Percentiles rank a stretch among this genome's conserved stretches.
phyloP scores from a whole-genome alignment of 2,797 vertebrate genomes.

The Gambelia wislizenii region DNA sequence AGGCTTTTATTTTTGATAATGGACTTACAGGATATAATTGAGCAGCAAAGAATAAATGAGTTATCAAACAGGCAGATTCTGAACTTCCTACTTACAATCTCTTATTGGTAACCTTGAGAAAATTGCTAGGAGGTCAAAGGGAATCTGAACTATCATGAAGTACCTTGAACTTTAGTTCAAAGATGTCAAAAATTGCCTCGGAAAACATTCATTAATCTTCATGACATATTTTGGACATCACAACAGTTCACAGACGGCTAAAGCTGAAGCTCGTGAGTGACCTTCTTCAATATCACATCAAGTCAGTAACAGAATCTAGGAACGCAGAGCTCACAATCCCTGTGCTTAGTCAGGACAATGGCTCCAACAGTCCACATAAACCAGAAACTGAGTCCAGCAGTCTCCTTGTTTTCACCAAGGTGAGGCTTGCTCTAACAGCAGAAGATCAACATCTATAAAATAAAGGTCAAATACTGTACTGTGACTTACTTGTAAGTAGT shows the following conservation, averaged over 20 bases:
- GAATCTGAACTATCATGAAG: slow-evolving; percentile 23
- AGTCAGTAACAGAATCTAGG: slow-evolving; percentile 1
- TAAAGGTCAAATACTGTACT: slow-evolving; percentile 11
- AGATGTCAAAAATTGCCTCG: slow-evolving; percentile 51
- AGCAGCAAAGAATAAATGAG: slow-evolving; percentile 4
- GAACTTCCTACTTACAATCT: neutral
- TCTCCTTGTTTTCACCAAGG: neutral
- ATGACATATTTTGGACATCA: neutral
- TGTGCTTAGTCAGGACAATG: neutral
- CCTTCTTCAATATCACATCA: slow-evolving; percentile 16
- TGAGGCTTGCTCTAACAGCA: neutral
- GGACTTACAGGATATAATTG: slow-evolving; percentile 7
- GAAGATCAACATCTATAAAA: neutral
- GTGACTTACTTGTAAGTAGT: neutral
- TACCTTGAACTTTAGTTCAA: slow-evolving; percentile 29
- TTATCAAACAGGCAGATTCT: neutral
- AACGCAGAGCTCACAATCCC: neutral
- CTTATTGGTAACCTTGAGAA: slow-evolving; percentile 16
- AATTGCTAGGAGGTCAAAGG: slow-evolving; percentile 7
- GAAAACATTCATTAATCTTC: slow-evolving; percentile 23
- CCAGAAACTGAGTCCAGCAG: neutral
- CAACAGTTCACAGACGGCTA: slow-evolving; percentile 18
- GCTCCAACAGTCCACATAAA: neutral
- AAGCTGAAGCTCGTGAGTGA: neutral
- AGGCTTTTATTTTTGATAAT: neutral